A percentile compares a stretch with the other conserved stretches of the same genome.
phyloP scores from a whole-genome alignment of 1,140 invertebrate genomes.

The Philotrypesis tridentata region DNA sequence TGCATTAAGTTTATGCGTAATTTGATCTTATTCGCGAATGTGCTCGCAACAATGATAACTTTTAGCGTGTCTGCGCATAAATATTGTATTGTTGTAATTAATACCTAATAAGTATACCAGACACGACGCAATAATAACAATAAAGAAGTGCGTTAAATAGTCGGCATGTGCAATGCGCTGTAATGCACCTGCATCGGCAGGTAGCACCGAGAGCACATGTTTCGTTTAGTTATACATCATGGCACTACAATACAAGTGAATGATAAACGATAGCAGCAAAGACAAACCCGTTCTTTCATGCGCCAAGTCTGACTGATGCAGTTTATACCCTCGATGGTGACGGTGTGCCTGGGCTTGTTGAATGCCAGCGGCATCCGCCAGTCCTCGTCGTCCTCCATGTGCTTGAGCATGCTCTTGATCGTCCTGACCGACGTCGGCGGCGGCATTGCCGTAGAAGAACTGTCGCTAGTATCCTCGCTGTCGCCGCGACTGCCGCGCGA shows the following conservation, averaged over 20 bases:
- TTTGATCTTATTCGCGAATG: too few relatives aligned
- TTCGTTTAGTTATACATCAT: too few relatives aligned
- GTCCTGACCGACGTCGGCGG: not conserved
- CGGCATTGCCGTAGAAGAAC: not conserved
- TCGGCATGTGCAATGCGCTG: not conserved
- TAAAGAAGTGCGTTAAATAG: not conserved
- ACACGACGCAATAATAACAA: not conserved
- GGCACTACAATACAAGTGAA: not conserved
- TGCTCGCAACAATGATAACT: too few relatives aligned
- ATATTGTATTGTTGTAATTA: too few relatives aligned
- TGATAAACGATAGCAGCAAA: not conserved
- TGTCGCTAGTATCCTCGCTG: not conserved
- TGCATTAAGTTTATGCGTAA: not conserved
- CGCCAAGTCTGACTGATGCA: slow-evolving; percentile 88
- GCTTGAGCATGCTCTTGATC: not conserved
- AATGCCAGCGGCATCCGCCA: slow-evolving; percentile 81
- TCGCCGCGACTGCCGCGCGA: slow-evolving; percentile 16
- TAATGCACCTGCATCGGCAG: not conserved
- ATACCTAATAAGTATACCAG: not conserved
- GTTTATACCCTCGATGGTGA: slow-evolving; percentile 84
- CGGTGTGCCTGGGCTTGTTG: slow-evolving; percentile 82
- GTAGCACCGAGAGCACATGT: too few relatives aligned
- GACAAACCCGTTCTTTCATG: slow-evolving; percentile 90
- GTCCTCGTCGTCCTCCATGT: slow-evolving; percentile 48
- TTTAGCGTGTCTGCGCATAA: too few relatives aligned